Percentiles rank a stretch among this genome's conserved stretches.
phyloP scores from a whole-genome alignment of 30 jellyfish, hydroid and myxozoan genomes.

The Phacellophora camtschatica region DNA sequence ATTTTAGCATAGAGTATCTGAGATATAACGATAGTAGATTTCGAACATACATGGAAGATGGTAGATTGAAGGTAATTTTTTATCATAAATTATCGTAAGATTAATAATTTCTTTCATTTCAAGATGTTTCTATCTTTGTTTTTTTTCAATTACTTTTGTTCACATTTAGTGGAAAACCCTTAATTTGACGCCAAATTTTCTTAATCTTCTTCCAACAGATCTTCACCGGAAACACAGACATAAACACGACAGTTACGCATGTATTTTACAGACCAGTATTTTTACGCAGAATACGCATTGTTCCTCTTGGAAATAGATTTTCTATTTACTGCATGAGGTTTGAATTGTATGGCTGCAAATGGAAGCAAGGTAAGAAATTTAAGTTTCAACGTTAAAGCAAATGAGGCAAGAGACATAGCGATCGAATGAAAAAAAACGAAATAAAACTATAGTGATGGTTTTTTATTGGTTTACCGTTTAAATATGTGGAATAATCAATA shows the following conservation, averaged over 20 bases:
- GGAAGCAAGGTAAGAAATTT: slow-evolving; percentile 68
- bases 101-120: background rate
- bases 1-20: slow-evolving; percentile 53
- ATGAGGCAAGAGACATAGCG: too few species aligned
- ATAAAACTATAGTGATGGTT: too few species aligned
- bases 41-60: slow-evolving; percentile 59
- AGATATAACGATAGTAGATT: slow-evolving; percentile 59
- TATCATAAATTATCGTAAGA: background rate
- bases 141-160: background rate
- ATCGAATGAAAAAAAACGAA: too few species aligned
- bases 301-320: slow-evolving; percentile 64
- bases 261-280: slow-evolving; percentile 47
- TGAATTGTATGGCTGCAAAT: slow-evolving; percentile 73
- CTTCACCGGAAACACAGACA: slow-evolving; percentile 64
- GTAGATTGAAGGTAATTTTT: slow-evolving; percentile 81
- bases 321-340: slow-evolving; percentile 72
- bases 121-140: background rate
- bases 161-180: background rate
- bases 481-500: too few species aligned
- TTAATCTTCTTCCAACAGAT: slow-evolving; percentile 35
- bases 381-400: too few species aligned
- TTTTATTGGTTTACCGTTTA: too few species aligned
- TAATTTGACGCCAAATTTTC: background rate
- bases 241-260: slow-evolving; percentile 46
- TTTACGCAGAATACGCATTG: slow-evolving; percentile 32